Evolutionary conservation across 1,140 invertebrate genomes (phyloP).

Genomic region (Ooceraea biroi): DNA sequence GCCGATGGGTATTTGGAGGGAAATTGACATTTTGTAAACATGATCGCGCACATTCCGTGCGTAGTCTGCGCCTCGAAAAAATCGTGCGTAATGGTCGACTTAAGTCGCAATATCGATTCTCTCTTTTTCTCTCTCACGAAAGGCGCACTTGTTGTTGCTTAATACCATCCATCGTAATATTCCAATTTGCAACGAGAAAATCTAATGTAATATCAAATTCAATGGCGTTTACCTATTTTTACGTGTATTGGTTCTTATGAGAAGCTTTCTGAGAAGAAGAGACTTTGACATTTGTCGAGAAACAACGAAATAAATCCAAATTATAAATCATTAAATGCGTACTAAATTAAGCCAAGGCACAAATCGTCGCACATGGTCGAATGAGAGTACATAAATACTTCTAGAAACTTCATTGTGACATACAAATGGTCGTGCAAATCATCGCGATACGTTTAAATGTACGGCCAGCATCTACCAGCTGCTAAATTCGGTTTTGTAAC

Average conservation of each 20-base stretch:
- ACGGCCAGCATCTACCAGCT: background rate
- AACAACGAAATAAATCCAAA: too few relatives aligned
- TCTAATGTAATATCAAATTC: too few relatives aligned
- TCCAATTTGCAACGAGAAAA: constrained; percentile 3
- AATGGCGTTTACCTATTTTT: too few relatives aligned
- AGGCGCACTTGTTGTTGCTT: background rate
- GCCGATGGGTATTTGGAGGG: constrained; percentile 37
- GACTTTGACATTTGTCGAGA: too few relatives aligned
- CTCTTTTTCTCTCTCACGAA: background rate
- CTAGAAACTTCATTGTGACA: background rate
- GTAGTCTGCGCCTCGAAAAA: background rate
- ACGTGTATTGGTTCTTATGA: too few relatives aligned
- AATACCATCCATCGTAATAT: background rate
- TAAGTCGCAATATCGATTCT: constrained; percentile 22
- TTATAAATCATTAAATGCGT: too few relatives aligned
- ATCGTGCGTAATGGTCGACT: constrained; percentile 30
- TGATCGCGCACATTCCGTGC: constrained; percentile 42
- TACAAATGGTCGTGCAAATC: background rate
- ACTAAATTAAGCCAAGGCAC: background rate
- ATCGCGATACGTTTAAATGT: background rate
- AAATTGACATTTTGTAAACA: constrained; percentile 59
- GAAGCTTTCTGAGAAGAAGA: too few relatives aligned
- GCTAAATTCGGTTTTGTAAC: constrained; percentile 41
- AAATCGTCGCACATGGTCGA: background rate
- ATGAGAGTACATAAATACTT: background rate